Percentiles rank a stretch among this genome's conserved stretches.
These are phyloP conservation scores for Lepus europaeus DNA, from an alignment of 2,113 vertebrate genomes.

Conservation along the genomic window DNA sequence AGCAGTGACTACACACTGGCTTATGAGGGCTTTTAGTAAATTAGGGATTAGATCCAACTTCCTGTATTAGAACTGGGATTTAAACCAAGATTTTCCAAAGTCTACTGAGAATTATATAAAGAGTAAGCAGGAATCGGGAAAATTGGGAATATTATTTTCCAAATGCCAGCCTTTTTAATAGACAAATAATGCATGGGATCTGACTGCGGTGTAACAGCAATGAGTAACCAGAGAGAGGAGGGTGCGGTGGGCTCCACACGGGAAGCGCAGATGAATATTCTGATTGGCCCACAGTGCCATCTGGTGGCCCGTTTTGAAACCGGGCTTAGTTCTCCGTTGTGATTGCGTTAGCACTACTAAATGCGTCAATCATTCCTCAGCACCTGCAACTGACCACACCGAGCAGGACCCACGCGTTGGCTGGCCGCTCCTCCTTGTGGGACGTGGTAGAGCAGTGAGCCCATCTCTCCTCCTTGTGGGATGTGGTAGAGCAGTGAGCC, in stretches of 20 bases:
- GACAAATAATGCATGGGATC: slow-evolving; percentile 84
- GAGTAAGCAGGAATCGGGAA: slow-evolving; percentile 83
- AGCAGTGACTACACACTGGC: slow-evolving; percentile 84
- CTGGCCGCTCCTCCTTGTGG: fast-evolving
- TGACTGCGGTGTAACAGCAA: slow-evolving; percentile 84
- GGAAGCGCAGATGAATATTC: background rate
- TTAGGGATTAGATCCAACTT: slow-evolving; percentile 85
- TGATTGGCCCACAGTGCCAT: slow-evolving; percentile 83
- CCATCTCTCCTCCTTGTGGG: fast-evolving
- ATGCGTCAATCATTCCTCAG: fast-evolving
- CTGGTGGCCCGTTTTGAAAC: slow-evolving; percentile 72
- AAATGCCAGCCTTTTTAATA: slow-evolving; percentile 82
- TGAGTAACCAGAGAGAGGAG: slow-evolving; percentile 81
- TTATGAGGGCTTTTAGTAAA: slow-evolving; percentile 84
- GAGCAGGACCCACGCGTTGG: background rate
- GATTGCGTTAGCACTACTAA: background rate
- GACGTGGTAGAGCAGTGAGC: background rate
- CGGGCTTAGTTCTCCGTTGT: fast-evolving
- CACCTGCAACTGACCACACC: background rate
- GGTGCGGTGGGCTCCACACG: slow-evolving; percentile 63
- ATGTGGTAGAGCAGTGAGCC: background rate
- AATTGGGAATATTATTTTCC: slow-evolving; percentile 84
- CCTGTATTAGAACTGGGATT: slow-evolving; percentile 84
- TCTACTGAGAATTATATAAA: slow-evolving; percentile 81
- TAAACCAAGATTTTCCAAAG: slow-evolving; percentile 84